Evolutionary conservation across 2,797 vertebrate genomes (phyloP).

Genomic region (Linurgus olivaceus): DNA sequence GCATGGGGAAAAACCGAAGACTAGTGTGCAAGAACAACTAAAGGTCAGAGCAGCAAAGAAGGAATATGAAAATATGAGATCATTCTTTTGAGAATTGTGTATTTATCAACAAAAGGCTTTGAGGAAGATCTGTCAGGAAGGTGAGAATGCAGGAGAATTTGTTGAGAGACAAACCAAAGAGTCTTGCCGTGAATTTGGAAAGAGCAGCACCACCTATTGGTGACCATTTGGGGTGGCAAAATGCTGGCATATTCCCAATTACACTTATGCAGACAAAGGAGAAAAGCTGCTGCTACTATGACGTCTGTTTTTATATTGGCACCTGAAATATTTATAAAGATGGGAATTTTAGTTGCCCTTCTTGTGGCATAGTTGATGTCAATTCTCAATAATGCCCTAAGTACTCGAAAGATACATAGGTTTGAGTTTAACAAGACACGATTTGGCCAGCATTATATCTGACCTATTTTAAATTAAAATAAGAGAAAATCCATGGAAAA

Average conservation of each 20-base stretch:
- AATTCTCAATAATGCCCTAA: neutral
- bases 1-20: neutral
- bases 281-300: neutral
- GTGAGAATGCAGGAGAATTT: neutral
- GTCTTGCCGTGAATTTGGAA: neutral
- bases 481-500: neutral
- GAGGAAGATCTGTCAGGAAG: neutral
- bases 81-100: neutral
- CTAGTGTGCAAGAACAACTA: neutral
- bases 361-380: neutral
- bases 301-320: neutral
- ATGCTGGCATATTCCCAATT: neutral
- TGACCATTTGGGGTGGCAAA: neutral
- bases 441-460: neutral
- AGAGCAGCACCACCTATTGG: neutral
- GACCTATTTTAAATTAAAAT: neutral
- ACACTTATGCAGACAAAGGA: rapidly evolving
- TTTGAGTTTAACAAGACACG: neutral
- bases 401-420: neutral
- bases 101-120: neutral
- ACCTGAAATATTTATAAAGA: neutral
- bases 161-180: neutral
- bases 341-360: neutral
- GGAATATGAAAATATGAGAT: neutral
- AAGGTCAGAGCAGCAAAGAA: conserved; percentile 25